These are phyloP conservation scores for Pachyramphus minor DNA, from an alignment of 2,113 vertebrate species.

Conservation along the genomic window DNA sequence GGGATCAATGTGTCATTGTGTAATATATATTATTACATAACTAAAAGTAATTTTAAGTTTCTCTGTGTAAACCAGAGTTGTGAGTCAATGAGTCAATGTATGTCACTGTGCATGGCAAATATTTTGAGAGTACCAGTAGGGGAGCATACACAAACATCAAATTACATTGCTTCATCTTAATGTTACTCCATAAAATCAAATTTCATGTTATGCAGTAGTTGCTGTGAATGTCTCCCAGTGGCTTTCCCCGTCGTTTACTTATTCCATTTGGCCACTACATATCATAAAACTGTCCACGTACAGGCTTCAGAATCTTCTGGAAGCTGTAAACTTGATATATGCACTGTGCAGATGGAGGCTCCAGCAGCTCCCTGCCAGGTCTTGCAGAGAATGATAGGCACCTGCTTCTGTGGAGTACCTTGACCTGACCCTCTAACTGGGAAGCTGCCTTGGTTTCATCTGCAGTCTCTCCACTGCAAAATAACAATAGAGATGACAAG, in stretches of 20 bases:
- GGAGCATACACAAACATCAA: not conserved
- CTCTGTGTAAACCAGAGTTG: not conserved
- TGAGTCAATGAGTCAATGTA: not conserved
- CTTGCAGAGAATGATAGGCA: not conserved
- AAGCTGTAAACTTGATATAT: accelerated
- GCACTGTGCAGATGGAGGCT: not conserved
- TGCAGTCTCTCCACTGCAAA: no score
- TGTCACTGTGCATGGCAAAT: not conserved
- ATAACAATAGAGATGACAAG: accelerated
- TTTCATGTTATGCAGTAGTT: not conserved
- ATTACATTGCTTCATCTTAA: not conserved
- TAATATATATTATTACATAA: not conserved
- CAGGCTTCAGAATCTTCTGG: not conserved
- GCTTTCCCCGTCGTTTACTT: not conserved
- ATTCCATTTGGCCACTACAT: accelerated
- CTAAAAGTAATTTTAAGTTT: not conserved
- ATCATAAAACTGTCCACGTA: not conserved
- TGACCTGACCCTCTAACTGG: accelerated
- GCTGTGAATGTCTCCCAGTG: not conserved
- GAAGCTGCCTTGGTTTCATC: not conserved
- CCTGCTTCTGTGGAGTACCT: no score
- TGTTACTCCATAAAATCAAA: not conserved
- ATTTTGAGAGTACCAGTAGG: not conserved
- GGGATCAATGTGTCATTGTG: not conserved
- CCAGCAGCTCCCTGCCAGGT: not conserved